Conservation (phyloP, 2,113 vertebrate species). For the Strigops habroptila region DNA sequence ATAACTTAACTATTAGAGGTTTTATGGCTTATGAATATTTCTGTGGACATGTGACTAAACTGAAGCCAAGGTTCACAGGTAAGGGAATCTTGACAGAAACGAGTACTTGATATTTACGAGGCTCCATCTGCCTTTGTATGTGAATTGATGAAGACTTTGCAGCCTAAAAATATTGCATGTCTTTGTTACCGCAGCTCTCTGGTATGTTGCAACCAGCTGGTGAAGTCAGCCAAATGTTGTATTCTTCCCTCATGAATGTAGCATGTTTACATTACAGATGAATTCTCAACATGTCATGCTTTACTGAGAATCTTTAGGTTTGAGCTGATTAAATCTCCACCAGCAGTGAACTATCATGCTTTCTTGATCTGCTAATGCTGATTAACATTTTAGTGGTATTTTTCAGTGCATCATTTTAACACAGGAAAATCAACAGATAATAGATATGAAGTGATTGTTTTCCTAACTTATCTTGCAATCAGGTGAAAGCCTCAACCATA, state of each 20-base stretch:
- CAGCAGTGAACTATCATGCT: background rate
- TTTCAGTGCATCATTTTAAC: background rate
- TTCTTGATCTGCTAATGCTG: background rate
- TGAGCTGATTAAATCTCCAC: background rate
- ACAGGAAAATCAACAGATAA: background rate
- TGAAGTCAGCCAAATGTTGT: background rate
- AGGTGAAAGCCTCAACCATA: background rate
- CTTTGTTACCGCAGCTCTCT: background rate
- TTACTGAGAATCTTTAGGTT: background rate
- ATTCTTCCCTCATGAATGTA: background rate
- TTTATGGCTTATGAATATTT: slow-evolving; percentile 79
- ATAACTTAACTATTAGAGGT: slow-evolving; percentile 64
- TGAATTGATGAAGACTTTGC: background rate
- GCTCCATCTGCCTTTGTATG: background rate
- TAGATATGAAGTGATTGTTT: background rate
- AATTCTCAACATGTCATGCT: background rate
- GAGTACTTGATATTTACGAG: background rate
- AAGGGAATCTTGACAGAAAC: background rate
- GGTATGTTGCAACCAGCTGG: background rate
- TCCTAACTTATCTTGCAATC: background rate
- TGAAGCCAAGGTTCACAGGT: slow-evolving; percentile 80
- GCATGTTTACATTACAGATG: background rate
- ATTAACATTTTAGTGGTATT: background rate
- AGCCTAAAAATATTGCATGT: background rate
- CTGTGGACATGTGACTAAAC: slow-evolving; percentile 71